Percentiles rank a stretch among this genome's conserved stretches.
Conservation (phyloP, 1,140 invertebrate genomes). For the Lordiphosa stackelbergi region DNA sequence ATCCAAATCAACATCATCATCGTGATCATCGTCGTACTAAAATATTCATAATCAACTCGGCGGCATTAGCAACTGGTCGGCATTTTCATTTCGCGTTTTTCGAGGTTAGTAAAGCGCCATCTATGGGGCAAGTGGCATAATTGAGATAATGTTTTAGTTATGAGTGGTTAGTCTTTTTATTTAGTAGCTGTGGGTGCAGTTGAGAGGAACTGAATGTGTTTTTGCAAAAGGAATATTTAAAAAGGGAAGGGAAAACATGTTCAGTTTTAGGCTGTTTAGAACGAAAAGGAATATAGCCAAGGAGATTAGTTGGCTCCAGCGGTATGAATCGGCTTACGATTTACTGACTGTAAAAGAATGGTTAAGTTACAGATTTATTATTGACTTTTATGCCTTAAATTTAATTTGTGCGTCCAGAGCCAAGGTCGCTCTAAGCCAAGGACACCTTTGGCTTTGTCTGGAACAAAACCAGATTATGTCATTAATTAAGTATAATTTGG, state of each 20-base stretch:
- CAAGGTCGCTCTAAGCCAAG: too few species aligned
- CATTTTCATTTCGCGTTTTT: slow-evolving; percentile 39
- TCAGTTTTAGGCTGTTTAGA: too few species aligned
- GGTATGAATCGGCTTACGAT: too few species aligned
- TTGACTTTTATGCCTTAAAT: too few species aligned
- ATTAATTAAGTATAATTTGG: too few species aligned
- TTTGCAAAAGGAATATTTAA: background rate
- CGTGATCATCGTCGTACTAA: slow-evolving; percentile 33
- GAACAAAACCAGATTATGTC: too few species aligned
- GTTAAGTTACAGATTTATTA: too few species aligned
- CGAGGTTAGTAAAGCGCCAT: slow-evolving; percentile 44
- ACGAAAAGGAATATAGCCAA: too few species aligned
- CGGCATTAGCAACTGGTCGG: slow-evolving; percentile 52
- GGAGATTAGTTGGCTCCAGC: too few species aligned
- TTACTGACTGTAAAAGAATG: too few species aligned
- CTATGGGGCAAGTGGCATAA: slow-evolving; percentile 31
- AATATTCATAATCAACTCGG: slow-evolving; percentile 72
- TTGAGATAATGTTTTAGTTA: slow-evolving; percentile 54
- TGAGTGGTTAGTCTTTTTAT: slow-evolving; percentile 15
- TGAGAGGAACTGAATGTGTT: background rate
- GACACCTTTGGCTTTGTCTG: too few species aligned
- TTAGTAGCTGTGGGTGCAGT: background rate
- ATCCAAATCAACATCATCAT: slow-evolving; percentile 25
- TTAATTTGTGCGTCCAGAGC: too few species aligned
- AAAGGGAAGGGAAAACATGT: background rate